Conservation (phyloP, 2,888 invertebrate genomes). For the Lasioglossum pauxillum region DNA sequence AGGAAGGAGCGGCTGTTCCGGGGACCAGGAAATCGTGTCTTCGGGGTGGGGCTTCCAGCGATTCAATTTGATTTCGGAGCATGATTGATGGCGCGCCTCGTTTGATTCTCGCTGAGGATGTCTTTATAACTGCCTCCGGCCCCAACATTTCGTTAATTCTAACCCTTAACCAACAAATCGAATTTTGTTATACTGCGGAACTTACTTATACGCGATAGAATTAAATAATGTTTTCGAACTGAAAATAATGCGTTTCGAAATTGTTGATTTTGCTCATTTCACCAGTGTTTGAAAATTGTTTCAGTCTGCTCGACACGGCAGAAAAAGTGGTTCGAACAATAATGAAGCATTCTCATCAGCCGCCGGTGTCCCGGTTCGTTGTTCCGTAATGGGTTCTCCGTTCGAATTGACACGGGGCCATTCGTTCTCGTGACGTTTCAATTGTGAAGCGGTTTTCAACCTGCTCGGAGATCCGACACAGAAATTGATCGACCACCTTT, state of each 20-base stretch:
- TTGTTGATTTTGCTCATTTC: not conserved
- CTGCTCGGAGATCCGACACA: conserved; percentile 76
- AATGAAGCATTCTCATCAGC: conserved; percentile 13
- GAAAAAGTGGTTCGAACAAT: not conserved
- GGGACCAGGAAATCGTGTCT: not conserved
- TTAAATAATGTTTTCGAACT: too few relatives aligned
- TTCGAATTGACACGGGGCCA: conserved; percentile 74
- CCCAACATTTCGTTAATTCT: not conserved
- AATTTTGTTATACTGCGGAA: not conserved
- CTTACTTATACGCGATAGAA: too few relatives aligned
- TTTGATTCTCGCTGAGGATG: not conserved
- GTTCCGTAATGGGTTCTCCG: conserved; percentile 72
- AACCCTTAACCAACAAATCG: not conserved
- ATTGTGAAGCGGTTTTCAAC: conserved; percentile 75
- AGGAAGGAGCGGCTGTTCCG: not conserved
- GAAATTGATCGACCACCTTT: conserved; percentile 78
- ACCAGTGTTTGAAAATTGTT: not conserved
- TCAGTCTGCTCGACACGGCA: not conserved
- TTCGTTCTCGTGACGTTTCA: conserved; percentile 79
- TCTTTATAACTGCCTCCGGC: not conserved
- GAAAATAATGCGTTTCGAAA: too few relatives aligned
- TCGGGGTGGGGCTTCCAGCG: not conserved
- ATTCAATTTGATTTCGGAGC: conserved; percentile 5
- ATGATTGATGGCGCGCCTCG: not conserved
- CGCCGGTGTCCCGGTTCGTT: conserved; percentile 31